Percentiles rank a stretch among this genome's conserved stretches.
These are phyloP conservation scores for Drosophila lacicola DNA, from an alignment of 2,888 invertebrate species.

Conservation along the genomic window DNA sequence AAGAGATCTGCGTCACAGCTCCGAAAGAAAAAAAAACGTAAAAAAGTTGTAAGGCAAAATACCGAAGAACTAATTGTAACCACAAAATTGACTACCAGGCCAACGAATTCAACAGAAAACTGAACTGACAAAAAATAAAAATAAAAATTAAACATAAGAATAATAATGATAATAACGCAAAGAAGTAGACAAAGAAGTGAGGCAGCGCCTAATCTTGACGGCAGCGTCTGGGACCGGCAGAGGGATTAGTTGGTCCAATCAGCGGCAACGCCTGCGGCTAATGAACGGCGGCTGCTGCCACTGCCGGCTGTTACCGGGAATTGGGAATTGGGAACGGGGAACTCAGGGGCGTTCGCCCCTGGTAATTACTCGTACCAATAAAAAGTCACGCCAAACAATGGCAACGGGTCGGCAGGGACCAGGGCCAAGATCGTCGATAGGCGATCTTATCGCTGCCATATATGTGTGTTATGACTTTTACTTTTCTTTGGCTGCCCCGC, in stretches of 20 bases:
- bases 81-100: conserved; percentile 54
- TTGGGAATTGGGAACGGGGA: conserved; percentile 32
- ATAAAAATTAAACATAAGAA: conserved; percentile 17
- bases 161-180: conserved; percentile 29
- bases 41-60: conserved; percentile 18
- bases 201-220: conserved; percentile 68
- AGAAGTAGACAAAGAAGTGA: conserved; percentile 16
- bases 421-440: conserved; percentile 49
- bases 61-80: conserved; percentile 56
- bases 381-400: conserved; percentile 74
- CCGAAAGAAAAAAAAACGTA: conserved; percentile 8
- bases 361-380: conserved; percentile 71
- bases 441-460: conserved; percentile 64
- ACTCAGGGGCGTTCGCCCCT: conserved; percentile 46
- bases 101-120: conserved; percentile 59
- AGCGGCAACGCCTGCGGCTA: conserved; percentile 81
- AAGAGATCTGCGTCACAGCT: conserved; percentile 70
- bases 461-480: conserved; percentile 75
- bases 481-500: conserved; percentile 66
- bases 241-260: conserved; percentile 79
- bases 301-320: conserved; percentile 54
- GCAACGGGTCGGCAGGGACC: conserved; percentile 18
- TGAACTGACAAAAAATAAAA: conserved; percentile 48
- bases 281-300: conserved; percentile 62
- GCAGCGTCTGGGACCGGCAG: conserved; percentile 23